Conservation (phyloP, 1,140 invertebrate species). For the Halyomorpha halys region DNA sequence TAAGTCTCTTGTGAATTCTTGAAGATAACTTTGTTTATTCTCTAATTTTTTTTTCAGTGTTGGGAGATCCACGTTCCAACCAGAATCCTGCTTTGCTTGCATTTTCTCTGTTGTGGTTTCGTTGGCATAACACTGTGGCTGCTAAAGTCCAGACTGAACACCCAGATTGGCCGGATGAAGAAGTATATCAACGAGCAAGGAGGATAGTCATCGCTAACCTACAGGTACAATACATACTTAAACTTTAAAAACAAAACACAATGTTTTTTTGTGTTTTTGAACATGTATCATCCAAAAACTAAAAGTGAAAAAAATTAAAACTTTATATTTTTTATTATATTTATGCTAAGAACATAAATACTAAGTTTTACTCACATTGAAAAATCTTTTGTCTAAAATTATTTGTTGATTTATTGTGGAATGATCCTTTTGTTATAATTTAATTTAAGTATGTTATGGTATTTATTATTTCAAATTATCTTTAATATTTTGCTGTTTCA, state of each 20-base stretch:
- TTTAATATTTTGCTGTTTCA: slow-evolving; percentile 41
- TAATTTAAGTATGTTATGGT: too few species aligned
- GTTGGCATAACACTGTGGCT: slow-evolving; percentile 93
- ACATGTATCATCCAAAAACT: too few species aligned
- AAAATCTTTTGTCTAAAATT: too few species aligned
- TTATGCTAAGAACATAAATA: too few species aligned
- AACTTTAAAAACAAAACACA: too few species aligned
- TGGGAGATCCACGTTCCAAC: slow-evolving; percentile 92
- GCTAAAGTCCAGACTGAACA: slow-evolving; percentile 60
- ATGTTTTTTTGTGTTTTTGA: too few species aligned
- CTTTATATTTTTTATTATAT: too few species aligned
- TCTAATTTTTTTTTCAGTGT: slow-evolving; percentile 63
- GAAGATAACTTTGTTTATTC: slow-evolving; percentile 21
- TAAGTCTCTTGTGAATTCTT: too few species aligned
- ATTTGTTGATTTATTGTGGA: too few species aligned
- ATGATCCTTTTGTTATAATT: too few species aligned
- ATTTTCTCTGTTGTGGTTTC: slow-evolving; percentile 85
- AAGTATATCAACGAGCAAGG: slow-evolving; percentile 82
- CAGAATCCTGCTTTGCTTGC: slow-evolving; percentile 93
- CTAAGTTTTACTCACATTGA: too few species aligned
- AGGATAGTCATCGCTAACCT: slow-evolving; percentile 84
- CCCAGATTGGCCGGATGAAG: slow-evolving; percentile 86
- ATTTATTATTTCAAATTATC: slow-evolving; percentile 6
- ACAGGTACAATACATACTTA: slow-evolving; percentile 60
- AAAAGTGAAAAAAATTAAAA: too few species aligned